phyloP scores from a whole-genome alignment of 2,888 invertebrate species.

The Tanaodytes sp. region DNA sequence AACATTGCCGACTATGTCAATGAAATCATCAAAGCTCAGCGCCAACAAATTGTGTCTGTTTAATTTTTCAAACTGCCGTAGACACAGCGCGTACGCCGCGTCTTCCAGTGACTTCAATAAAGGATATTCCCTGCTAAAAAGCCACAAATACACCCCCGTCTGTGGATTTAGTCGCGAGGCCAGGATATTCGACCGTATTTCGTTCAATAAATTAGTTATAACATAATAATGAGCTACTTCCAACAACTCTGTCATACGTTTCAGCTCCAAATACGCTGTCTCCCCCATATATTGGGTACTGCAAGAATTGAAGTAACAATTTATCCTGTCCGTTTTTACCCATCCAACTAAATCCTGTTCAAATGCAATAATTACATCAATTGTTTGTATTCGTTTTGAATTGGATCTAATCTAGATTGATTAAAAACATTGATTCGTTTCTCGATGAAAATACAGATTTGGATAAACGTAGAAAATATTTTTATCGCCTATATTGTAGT shows the following conservation, averaged over 20 bases:
- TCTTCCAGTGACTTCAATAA: background rate
- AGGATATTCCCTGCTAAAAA: background rate
- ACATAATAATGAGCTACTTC: conserved; percentile 3
- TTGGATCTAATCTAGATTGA: too few relatives aligned
- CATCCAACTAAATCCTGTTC: conserved; percentile 21
- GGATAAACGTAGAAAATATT: too few relatives aligned
- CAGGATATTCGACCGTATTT: background rate
- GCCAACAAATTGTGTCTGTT: background rate
- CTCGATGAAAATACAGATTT: too few relatives aligned
- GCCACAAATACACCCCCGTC: background rate
- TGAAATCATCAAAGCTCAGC: background rate
- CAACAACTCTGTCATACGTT: background rate
- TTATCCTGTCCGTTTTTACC: background rate
- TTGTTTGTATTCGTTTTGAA: too few relatives aligned
- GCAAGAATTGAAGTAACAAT: background rate
- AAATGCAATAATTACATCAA: too few relatives aligned
- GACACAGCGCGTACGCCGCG: background rate
- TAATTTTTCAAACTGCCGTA: background rate
- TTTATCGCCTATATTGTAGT: too few relatives aligned
- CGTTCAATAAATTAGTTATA: background rate
- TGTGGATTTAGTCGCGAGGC: background rate
- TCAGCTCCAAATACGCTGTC: background rate
- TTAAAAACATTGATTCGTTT: too few relatives aligned
- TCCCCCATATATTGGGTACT: background rate
- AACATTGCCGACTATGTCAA: background rate